phyloP scores from a whole-genome alignment of 1,140 invertebrate genomes.

The Rhagoletis zephyria region DNA sequence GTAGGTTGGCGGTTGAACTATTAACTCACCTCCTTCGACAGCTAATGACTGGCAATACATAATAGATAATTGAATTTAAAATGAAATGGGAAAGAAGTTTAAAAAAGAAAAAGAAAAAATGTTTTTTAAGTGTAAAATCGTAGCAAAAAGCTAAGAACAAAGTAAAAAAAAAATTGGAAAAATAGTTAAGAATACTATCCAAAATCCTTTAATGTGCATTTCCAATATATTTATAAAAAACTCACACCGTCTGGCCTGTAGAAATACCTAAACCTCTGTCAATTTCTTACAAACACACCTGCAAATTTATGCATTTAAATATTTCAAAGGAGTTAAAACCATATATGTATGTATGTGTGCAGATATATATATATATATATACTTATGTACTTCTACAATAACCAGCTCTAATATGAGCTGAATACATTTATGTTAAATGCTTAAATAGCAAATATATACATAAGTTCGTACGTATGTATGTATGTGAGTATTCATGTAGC shows the following conservation, averaged over 20 bases:
- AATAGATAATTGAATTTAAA: conserved; percentile 2
- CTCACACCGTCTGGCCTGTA: neutral
- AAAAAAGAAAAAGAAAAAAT: too few relatives aligned
- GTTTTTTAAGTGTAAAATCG: too few relatives aligned
- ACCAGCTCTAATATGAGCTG: neutral
- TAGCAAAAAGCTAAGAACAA: too few relatives aligned
- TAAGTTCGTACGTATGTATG: neutral
- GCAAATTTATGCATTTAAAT: neutral
- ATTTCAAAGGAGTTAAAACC: neutral
- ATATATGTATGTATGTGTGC: neutral
- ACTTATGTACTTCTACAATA: neutral
- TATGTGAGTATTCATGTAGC: neutral
- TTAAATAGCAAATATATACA: neutral
- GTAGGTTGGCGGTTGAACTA: neutral
- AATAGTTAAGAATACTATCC: too few relatives aligned
- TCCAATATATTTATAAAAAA: too few relatives aligned
- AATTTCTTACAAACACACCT: neutral
- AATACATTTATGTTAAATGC: conserved; percentile 18
- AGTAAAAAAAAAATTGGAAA: too few relatives aligned
- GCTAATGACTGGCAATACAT: neutral
- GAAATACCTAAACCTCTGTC: neutral
- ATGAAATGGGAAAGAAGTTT: neutral
- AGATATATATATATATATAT: neutral
- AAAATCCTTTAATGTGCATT: too few relatives aligned
- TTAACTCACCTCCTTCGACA: neutral